Base-by-base conservation (phyloP, 2,113 vertebrate genomes). In the Sus scrofa region DNA sequence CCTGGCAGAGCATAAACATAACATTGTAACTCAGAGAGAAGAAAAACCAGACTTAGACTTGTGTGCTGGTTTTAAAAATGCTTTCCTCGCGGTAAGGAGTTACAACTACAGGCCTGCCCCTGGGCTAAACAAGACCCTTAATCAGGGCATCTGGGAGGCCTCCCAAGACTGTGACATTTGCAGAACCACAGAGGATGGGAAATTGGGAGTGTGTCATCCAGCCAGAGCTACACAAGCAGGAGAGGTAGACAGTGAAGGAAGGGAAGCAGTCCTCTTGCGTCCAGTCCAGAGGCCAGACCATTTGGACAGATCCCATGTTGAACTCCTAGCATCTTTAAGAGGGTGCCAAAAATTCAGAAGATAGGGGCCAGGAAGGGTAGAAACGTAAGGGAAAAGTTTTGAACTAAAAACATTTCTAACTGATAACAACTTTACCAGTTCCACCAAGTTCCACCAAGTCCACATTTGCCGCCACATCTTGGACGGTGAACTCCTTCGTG, bases 41-140 rank as follows among this genome's bases (percentile, higher is more conserved):
- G 93, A 11, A 79, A 96, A 94, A 90, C 32, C 39, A 97, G 44
- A 56, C 39, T n/a, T 37, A 39, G 67, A 58, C 71, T 95, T 56
- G 27, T 52, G 44, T 56, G 92, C 74, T 95, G 67, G 84, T 86
- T 96, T 92, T 95, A 92, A 94, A 88, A 98, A 96, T 8, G 18
- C n/a, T 93, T 96, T 95, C 34, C 65, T 34, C 32, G 1, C 86
- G 58, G 60, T 58, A n/a, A 74, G 32, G 32, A 81, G 60, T 88
- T 85, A 62, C 54, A 77, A 52, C 75, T 11, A 22, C 11, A 79
- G 32, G 74, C 39, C 58, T 77, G 70, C 37, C 83, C 62, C 81
- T 65, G 68, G 52, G 89, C 79, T 84, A 90, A 89, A 52, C 1
- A 24, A 81, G 70, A 75, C 58, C 73, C 50, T 73, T 89, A 26